phyloP scores from a whole-genome alignment of 1,140 invertebrate genomes.

The Atopsyche davidsoni region DNA sequence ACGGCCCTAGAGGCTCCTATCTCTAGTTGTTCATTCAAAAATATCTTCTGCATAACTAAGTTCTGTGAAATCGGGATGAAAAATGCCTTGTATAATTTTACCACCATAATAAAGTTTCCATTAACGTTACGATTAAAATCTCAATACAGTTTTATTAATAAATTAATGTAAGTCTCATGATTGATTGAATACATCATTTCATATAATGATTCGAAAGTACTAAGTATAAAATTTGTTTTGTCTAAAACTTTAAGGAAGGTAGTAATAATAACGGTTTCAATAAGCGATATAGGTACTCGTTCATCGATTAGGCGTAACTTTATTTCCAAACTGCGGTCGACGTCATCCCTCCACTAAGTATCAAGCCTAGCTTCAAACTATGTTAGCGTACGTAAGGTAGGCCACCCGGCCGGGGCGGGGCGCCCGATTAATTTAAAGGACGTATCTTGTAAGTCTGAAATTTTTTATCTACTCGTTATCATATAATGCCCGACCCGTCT shows the following conservation, averaged over 20 bases:
- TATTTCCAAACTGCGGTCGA: conserved; percentile 21
- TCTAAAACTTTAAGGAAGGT: conserved; percentile 24
- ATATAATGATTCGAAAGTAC: conserved; percentile 20
- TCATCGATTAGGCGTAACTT: conserved; percentile 27
- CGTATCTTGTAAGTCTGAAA: conserved; percentile 30
- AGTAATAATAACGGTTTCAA: conserved; percentile 25
- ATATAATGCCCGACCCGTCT: conserved; percentile 6
- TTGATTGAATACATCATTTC: conserved; percentile 29
- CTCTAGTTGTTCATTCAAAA: conserved; percentile 24
- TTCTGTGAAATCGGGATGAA: conserved; percentile 15
- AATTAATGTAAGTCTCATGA: conserved; percentile 27
- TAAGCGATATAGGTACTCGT: conserved; percentile 27
- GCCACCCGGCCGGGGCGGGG: conserved; percentile 15
- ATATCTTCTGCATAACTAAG: conserved; percentile 27
- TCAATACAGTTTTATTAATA: conserved; percentile 24
- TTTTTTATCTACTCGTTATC: conserved; percentile 25
- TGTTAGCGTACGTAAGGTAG: conserved; percentile 9
- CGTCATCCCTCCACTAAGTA: conserved; percentile 23
- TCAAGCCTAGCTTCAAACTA: conserved; percentile 29
- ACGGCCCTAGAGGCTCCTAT: too few relatives aligned
- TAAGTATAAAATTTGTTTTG: conserved; percentile 28
- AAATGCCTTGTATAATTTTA: conserved; percentile 12
- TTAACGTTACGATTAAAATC: conserved; percentile 13
- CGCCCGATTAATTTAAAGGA: conserved; percentile 28
- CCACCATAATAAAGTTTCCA: conserved; percentile 5